A percentile compares a stretch with the other conserved stretches of the same genome.
Evolutionary conservation across 2,888 invertebrate genomes (phyloP).

Genomic region (Dinocampus coccinellae): DNA sequence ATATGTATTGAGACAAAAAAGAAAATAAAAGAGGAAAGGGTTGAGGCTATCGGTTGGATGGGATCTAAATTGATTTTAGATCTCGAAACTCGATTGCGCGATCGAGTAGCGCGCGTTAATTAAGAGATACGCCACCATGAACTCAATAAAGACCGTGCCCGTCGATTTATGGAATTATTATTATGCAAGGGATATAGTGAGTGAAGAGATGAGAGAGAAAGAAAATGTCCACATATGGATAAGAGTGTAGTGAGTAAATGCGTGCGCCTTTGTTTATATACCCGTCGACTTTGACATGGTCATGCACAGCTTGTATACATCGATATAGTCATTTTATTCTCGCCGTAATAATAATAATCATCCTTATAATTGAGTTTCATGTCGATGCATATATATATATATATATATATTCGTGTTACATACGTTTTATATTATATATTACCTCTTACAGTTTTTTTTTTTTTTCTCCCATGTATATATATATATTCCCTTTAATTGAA

Average conservation of each 20-base stretch:
- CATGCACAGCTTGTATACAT: not conserved
- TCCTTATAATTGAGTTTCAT: slow-evolving; percentile 9
- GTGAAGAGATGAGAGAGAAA: not conserved
- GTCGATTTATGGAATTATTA: slow-evolving; percentile 48
- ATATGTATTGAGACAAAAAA: slow-evolving; percentile 33
- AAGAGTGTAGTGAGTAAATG: not conserved
- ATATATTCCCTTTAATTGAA: too few species aligned
- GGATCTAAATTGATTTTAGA: slow-evolving; percentile 64
- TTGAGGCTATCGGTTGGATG: slow-evolving; percentile 50
- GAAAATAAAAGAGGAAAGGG: slow-evolving; percentile 28
- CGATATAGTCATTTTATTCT: slow-evolving; percentile 10
- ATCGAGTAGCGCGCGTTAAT: slow-evolving; percentile 58
- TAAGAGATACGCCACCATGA: slow-evolving; percentile 57
- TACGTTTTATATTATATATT: too few species aligned
- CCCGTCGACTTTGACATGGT: not conserved
- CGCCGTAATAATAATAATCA: not conserved
- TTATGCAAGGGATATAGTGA: not conserved
- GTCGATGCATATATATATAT: not conserved
- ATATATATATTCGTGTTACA: not conserved
- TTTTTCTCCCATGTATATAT: too few species aligned
- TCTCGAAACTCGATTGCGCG: slow-evolving; percentile 56
- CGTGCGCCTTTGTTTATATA: not conserved
- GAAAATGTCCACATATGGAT: not conserved
- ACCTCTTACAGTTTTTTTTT: too few species aligned
- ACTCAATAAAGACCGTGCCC: slow-evolving; percentile 56